Base-by-base conservation (phyloP, 2,797 vertebrate genomes). In the Dendrocincla tyrannina region DNA sequence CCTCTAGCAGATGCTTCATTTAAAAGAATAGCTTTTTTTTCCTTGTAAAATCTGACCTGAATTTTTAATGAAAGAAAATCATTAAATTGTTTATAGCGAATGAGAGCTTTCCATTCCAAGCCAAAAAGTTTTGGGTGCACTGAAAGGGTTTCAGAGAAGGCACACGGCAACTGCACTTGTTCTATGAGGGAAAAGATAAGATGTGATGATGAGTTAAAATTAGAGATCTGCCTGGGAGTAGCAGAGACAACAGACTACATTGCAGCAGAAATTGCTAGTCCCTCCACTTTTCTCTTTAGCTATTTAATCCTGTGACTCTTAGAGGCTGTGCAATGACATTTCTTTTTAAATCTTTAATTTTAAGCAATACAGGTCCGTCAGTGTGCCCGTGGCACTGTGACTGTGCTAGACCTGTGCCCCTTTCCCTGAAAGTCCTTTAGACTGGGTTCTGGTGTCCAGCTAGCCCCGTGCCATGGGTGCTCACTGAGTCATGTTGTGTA, bases 391-490 rank as follows among this genome's bases (percentile, higher is more conserved):
- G 30, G 10, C 16, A 30, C 17, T 2, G 1, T 18, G 10, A 10
- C 14, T 42, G 9, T 59, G 5, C n/a, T 18, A 28, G 33, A 46
- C 4, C 22, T 33, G 13, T 44, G 27, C 9, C n/a, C n/a, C 16
- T 5, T 56, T 50, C 52, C 41, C 32, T 64, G 13, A 2, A 39
- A 46, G 8, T 15, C 25, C 30, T 46, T 49, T 13, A 14, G 9
- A 25, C 14, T n/a, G 27, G 23, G 17, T 74, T 12, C 66, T 52
- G 32, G 13, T 41, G 60, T 19, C 50, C 1, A 2, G 28, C 44
- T 64, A 41, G 46, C 44, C 27, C 15, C 0, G 0, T 3, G 6
- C 49, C 17, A 8, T 5, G 44, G 17, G 7, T 55, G 23, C 33
- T 91, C 30, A 5, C 13, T 7, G 44, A 17, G 14, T 37, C 33